A percentile compares a stretch with the other conserved stretches of the same genome.
These are phyloP conservation scores for Acheta domesticus DNA, from an alignment of 2,888 invertebrate genomes.

Conservation along the genomic window DNA sequence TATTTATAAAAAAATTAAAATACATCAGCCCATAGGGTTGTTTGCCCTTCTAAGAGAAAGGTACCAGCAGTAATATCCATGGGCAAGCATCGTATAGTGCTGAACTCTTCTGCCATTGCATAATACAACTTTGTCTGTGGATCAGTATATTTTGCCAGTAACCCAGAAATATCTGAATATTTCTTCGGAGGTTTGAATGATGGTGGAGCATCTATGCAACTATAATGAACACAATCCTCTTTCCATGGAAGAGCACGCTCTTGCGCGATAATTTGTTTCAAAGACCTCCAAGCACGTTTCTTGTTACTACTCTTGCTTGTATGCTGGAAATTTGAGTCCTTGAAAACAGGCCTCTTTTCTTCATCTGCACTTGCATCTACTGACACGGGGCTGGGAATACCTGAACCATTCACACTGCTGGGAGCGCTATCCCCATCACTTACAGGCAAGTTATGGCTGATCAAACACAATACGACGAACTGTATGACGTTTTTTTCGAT, in stretches of 20 bases:
- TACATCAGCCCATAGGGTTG: conserved; percentile 42
- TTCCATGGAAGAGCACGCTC: conserved; percentile 78
- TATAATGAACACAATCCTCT: conserved; percentile 73
- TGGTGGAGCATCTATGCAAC: conserved; percentile 85
- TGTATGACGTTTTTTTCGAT: too few species aligned
- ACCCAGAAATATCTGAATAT: conserved; percentile 88
- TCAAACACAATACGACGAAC: too few species aligned
- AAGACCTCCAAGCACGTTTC: conserved; percentile 80
- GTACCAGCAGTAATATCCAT: conserved; percentile 89
- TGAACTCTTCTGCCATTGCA: conserved; percentile 82
- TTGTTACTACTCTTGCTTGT: conserved; percentile 55
- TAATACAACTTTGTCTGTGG: conserved; percentile 85
- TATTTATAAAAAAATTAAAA: neutral
- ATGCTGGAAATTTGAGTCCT: conserved; percentile 48
- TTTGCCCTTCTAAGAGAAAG: conserved; percentile 75
- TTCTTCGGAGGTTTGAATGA: conserved; percentile 88
- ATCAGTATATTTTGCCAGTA: conserved; percentile 83
- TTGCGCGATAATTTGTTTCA: conserved; percentile 81
- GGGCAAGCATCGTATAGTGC: conserved; percentile 77
- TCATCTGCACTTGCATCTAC: conserved; percentile 29
- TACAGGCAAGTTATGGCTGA: conserved; percentile 23
- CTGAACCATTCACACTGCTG: conserved; percentile 32
- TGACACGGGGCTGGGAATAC: conserved; percentile 30
- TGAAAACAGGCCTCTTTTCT: conserved; percentile 45
- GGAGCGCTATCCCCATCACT: conserved; percentile 33